A percentile compares a stretch with the other conserved stretches of the same genome.
Evolutionary conservation across 2,797 vertebrate genomes (phyloP).

Genomic region (Tympanoctomys barrerae): DNA sequence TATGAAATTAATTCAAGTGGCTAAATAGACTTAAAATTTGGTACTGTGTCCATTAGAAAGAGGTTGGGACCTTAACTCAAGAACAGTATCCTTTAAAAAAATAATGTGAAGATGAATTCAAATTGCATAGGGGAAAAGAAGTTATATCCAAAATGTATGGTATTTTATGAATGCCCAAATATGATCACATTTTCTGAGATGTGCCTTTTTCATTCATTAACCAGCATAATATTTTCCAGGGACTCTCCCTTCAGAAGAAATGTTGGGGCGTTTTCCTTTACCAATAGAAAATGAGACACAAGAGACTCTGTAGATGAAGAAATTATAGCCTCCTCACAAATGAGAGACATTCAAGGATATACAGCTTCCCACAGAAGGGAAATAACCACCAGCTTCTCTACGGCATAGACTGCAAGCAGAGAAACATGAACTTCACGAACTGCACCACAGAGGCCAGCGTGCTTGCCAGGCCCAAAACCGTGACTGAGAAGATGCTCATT

Average conservation of each 20-base stretch:
- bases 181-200: not conserved
- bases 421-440: constrained; percentile 92
- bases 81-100: not conserved
- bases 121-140: not conserved
- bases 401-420: not conserved
- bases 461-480: constrained; percentile 83
- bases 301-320: constrained; percentile 38
- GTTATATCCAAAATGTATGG: not conserved
- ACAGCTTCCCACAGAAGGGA: constrained; percentile 58
- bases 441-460: constrained; percentile 87
- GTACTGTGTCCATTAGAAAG: constrained; percentile 40
- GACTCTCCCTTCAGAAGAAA: constrained; percentile 73
- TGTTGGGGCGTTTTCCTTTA: constrained; percentile 46
- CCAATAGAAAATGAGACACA: constrained; percentile 67
- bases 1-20: constrained; percentile 63
- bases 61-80: constrained; percentile 50
- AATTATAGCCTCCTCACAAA: constrained; percentile 33
- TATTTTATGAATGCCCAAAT: constrained; percentile 30
- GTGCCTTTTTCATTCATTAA: constrained; percentile 64
- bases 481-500: constrained; percentile 90
- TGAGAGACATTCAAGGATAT: constrained; percentile 69
- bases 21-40: constrained; percentile 63
- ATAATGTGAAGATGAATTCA: constrained; percentile 15
- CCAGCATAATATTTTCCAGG: constrained; percentile 81
- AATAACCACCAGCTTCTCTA: constrained; percentile 60